Evolutionary conservation across 2,888 invertebrate species (phyloP).

Genomic region (Cryptocephalus primarius): DNA sequence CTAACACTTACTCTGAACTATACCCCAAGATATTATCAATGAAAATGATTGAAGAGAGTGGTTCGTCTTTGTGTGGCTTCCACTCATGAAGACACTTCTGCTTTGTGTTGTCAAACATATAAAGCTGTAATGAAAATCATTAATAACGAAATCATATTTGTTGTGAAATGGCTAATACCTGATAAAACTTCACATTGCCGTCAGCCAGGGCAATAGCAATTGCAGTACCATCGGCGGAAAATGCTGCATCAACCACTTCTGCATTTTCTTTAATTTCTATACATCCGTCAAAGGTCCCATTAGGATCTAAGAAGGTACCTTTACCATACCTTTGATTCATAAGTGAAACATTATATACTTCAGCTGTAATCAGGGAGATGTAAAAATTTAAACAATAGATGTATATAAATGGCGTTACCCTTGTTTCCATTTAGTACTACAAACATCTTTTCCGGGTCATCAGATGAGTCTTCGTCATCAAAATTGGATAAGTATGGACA

Average conservation of each 20-base stretch:
- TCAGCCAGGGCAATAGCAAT: slow-evolving; percentile 82
- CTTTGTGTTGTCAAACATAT: slow-evolving; percentile 55
- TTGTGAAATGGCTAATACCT: slow-evolving; percentile 38
- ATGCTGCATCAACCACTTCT: slow-evolving; percentile 72
- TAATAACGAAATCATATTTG: neutral
- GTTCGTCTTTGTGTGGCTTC: slow-evolving; percentile 83
- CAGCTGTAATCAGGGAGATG: slow-evolving; percentile 31
- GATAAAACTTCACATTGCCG: slow-evolving; percentile 88
- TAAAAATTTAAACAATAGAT: neutral
- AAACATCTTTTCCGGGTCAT: slow-evolving; percentile 65
- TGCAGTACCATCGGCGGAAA: slow-evolving; percentile 91
- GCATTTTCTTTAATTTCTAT: slow-evolving; percentile 48
- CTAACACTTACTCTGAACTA: slow-evolving; percentile 54
- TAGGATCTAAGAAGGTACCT: slow-evolving; percentile 33
- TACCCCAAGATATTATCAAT: slow-evolving; percentile 82
- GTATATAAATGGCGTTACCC: slow-evolving; percentile 30
- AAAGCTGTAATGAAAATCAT: slow-evolving; percentile 56
- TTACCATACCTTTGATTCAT: slow-evolving; percentile 36
- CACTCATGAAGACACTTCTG: slow-evolving; percentile 85
- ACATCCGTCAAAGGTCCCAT: slow-evolving; percentile 37
- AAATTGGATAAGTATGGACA: slow-evolving; percentile 80
- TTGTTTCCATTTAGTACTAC: slow-evolving; percentile 69
- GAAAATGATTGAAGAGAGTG: slow-evolving; percentile 84
- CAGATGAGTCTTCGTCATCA: slow-evolving; percentile 51
- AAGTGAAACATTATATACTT: slow-evolving; percentile 44